These are phyloP conservation scores for Pseudomyrmex gracilis DNA, from an alignment of 1,140 invertebrate genomes.

Conservation along the genomic window DNA sequence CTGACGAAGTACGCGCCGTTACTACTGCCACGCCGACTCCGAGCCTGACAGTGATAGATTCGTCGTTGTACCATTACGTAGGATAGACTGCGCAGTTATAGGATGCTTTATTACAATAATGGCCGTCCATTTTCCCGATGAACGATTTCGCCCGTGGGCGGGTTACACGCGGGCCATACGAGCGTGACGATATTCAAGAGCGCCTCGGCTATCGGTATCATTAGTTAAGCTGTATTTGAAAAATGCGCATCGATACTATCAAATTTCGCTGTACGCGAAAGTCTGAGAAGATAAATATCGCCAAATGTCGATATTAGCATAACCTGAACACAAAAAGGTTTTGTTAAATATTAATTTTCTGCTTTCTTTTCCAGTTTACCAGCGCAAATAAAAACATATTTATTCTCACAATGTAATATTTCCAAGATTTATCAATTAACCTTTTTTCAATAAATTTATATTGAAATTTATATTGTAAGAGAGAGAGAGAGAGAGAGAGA, in stretches of 20 bases:
- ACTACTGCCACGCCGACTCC: constrained; percentile 69
- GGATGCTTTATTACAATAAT: constrained; percentile 71
- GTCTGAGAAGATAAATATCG: not conserved
- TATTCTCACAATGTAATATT: not conserved
- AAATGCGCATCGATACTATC: constrained; percentile 47
- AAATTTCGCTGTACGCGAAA: constrained; percentile 5
- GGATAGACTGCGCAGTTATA: constrained; percentile 70
- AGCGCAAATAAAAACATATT: too few species aligned
- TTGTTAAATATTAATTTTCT: too few species aligned
- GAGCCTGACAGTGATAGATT: constrained; percentile 70
- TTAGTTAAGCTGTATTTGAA: constrained; percentile 41
- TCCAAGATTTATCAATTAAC: not conserved
- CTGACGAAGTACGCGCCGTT: constrained; percentile 72
- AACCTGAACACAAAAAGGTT: constrained; percentile 11
- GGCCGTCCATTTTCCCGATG: constrained; percentile 55
- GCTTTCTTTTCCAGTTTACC: too few species aligned
- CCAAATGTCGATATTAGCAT: constrained; percentile 4
- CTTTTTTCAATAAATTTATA: not conserved
- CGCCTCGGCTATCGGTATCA: constrained; percentile 22
- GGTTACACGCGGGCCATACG: constrained; percentile 30
- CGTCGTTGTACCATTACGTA: constrained; percentile 67
- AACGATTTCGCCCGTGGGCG: constrained; percentile 34
- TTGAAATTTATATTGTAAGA: not conserved
- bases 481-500: too few species aligned
- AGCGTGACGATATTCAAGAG: constrained; percentile 38